phyloP scores from a whole-genome alignment of 2,888 invertebrate genomes.

The Adineta ricciae region DNA sequence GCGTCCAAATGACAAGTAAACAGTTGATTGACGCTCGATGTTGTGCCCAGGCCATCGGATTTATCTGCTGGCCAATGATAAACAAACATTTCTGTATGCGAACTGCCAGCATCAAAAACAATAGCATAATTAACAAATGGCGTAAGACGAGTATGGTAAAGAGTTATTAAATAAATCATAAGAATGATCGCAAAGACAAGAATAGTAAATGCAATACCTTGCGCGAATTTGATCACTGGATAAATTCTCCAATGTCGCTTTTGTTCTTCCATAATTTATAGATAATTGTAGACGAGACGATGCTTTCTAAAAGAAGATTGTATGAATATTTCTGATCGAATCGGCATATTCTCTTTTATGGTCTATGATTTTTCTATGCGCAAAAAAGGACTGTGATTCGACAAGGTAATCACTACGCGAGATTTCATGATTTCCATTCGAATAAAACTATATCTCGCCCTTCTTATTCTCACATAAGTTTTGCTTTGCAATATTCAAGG shows the following conservation, averaged over 20 bases:
- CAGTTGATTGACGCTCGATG: slow-evolving; percentile 37
- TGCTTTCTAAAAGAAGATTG: no score
- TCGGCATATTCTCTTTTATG: no score
- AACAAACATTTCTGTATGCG: slow-evolving; percentile 50
- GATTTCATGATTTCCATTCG: no score
- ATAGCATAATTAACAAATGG: slow-evolving; percentile 46
- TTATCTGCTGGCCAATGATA: slow-evolving; percentile 53
- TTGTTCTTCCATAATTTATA: not conserved
- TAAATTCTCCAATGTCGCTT: not conserved
- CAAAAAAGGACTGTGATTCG: no score
- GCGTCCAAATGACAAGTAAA: not conserved
- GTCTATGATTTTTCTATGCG: no score
- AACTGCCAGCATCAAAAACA: slow-evolving; percentile 54
- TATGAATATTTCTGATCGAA: no score
- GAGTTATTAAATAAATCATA: not conserved
- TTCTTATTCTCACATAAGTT: no score
- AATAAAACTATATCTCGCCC: no score
- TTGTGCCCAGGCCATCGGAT: slow-evolving; percentile 49
- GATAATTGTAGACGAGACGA: no score
- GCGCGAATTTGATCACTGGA: not conserved
- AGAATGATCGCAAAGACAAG: not conserved
- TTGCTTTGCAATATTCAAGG: no score
- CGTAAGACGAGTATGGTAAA: not conserved
- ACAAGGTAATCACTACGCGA: no score
- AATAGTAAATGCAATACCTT: not conserved